phyloP scores from a whole-genome alignment of 2,113 vertebrate genomes.

The Caloenas nicobarica region DNA sequence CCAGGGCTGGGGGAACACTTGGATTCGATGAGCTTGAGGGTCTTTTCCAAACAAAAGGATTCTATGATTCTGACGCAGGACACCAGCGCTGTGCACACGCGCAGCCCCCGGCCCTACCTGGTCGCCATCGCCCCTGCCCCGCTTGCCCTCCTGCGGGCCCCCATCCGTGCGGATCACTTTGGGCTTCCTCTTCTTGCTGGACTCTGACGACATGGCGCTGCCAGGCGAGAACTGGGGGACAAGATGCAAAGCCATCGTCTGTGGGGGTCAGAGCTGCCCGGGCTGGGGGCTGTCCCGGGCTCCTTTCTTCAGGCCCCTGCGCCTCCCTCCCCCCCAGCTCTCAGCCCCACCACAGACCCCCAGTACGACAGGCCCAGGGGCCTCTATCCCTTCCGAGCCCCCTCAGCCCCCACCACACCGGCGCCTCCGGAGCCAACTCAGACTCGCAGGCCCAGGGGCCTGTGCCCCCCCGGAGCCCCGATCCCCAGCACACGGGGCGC shows the following conservation, averaged over 20 bases:
- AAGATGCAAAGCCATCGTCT: rapidly evolving
- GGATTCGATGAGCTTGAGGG: no score
- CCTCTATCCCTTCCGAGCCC: no score
- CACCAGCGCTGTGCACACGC: rapidly evolving
- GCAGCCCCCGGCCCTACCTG: constrained; percentile 72
- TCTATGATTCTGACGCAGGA: no score
- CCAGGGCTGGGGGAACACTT: no score
- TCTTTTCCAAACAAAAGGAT: no score
- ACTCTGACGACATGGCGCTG: constrained; percentile 78
- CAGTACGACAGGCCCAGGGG: no score
- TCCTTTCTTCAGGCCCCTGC: rapidly evolving
- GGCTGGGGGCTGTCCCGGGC: rapidly evolving
- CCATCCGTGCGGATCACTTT: constrained; percentile 92
- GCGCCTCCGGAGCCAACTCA: background rate
- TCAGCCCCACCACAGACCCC: no score
- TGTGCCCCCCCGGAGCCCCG: no score
- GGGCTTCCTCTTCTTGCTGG: constrained; percentile 91
- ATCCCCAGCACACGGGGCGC: background rate
- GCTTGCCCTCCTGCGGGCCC: constrained; percentile 83
- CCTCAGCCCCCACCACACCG: background rate
- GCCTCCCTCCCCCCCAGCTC: background rate
- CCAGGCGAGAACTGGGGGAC: background rate
- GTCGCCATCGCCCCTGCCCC: constrained; percentile 82
- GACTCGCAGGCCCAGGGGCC: no score
- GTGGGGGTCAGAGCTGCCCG: rapidly evolving